Conservation (phyloP, 2,888 invertebrate genomes). For the Automeris io region DNA sequence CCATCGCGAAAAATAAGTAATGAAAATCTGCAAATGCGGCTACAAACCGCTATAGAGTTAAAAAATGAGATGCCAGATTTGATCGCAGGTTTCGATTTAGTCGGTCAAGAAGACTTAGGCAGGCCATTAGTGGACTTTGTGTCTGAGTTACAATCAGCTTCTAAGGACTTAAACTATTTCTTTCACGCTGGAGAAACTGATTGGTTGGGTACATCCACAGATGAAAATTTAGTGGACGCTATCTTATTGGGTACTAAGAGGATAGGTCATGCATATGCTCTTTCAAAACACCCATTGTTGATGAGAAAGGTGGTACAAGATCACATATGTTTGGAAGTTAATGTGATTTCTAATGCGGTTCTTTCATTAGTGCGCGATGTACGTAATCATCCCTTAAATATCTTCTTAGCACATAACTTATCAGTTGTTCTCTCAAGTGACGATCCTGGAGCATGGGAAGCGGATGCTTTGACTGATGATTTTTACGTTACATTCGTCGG, state of each 20-base stretch:
- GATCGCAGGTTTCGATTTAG: slow-evolving; percentile 87
- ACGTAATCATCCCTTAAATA: slow-evolving; percentile 84
- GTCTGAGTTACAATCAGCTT: slow-evolving; percentile 66
- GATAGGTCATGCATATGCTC: slow-evolving; percentile 87
- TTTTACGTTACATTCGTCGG: slow-evolving; percentile 88
- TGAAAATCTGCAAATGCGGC: slow-evolving; percentile 52
- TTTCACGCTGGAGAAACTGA: slow-evolving; percentile 91
- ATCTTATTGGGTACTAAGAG: slow-evolving; percentile 84
- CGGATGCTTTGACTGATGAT: slow-evolving; percentile 83
- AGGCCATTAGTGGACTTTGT: slow-evolving; percentile 78
- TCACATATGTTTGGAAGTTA: slow-evolving; percentile 84
- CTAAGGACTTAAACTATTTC: slow-evolving; percentile 78
- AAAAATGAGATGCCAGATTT: slow-evolving; percentile 77
- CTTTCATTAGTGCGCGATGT: slow-evolving; percentile 82
- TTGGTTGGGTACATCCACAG: slow-evolving; percentile 81
- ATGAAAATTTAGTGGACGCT: slow-evolving; percentile 87
- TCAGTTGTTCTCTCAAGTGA: slow-evolving; percentile 87
- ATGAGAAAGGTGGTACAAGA: slow-evolving; percentile 73
- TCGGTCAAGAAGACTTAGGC: slow-evolving; percentile 87
- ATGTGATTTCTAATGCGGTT: slow-evolving; percentile 88
- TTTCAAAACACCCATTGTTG: slow-evolving; percentile 83
- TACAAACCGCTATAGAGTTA: slow-evolving; percentile 48
- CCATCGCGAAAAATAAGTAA: slow-evolving; percentile 68
- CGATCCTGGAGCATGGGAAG: slow-evolving; percentile 87
- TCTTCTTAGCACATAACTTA: slow-evolving; percentile 79